phyloP scores from a whole-genome alignment of 2,113 vertebrate genomes.

The Morone saxatilis region DNA sequence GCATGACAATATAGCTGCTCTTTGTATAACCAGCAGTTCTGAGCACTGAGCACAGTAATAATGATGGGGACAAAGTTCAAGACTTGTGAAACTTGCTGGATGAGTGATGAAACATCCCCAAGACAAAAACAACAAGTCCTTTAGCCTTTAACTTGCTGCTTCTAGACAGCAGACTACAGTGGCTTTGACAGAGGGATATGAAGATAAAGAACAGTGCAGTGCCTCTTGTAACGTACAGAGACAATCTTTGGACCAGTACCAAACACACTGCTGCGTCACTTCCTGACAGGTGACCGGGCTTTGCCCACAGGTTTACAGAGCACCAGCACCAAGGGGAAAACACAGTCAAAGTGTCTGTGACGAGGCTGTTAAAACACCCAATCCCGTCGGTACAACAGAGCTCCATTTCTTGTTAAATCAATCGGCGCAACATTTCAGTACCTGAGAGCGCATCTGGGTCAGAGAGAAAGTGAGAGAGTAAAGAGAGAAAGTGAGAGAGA shows the following conservation, averaged over 20 bases:
- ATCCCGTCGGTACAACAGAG: too few species aligned
- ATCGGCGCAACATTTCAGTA: too few species aligned
- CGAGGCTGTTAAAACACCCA: background rate
- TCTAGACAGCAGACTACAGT: background rate
- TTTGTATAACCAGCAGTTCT: background rate
- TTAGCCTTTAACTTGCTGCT: background rate
- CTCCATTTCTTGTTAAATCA: too few species aligned
- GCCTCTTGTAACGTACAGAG: background rate
- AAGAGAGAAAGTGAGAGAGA: too few species aligned
- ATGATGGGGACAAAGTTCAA: background rate
- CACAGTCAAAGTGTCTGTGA: background rate
- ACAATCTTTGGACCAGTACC: background rate
- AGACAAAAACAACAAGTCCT: background rate
- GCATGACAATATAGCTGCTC: background rate
- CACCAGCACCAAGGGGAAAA: background rate
- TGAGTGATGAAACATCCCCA: too few species aligned
- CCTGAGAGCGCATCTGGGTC: too few species aligned
- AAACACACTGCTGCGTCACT: constrained; percentile 5
- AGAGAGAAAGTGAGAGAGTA: too few species aligned
- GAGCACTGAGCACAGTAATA: background rate
- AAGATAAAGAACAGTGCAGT: background rate
- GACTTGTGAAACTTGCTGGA: background rate
- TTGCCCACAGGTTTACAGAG: background rate
- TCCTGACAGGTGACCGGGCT: background rate
- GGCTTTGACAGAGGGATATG: background rate